Base-by-base conservation (phyloP, 1,140 invertebrate genomes). In the Dreissena polymorpha region DNA sequence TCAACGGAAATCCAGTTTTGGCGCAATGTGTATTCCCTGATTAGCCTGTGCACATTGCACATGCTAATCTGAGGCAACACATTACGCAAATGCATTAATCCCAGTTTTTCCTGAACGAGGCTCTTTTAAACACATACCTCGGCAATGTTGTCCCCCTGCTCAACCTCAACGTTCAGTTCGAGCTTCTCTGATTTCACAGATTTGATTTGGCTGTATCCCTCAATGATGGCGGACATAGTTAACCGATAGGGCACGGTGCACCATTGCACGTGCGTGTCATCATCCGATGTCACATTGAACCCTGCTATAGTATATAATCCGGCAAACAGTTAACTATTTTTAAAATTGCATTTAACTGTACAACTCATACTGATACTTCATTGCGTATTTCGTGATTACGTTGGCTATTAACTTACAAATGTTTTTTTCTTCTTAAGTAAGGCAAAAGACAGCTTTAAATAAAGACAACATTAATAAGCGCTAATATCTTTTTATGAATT, bases 191-290 rank as follows among this genome's bases (percentile, higher is more conserved):
- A 80, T 2, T 18, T 51, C 10, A 72, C 78, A 72, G 67, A 50
- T 6, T 6, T 64, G 50, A 80, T 68, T 21, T 23, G 55, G n/a
- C 60, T 51, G 55, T 80, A 80, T 23, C 78, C 78, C 39, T 64
- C 16, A 25, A 80, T 57, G 23, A 25, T 80, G 10, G 57, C 69
- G 1, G 55, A 64, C 68, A 80, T 64, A 8, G n/a, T 50, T 18
- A 83, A 74, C 14, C 29, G 29, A 64, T 83, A 83, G 21, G 71
- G 71, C 64, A 74, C 57, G 14, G 64, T 23, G 51, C 53, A 55
- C 13, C 71, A 65, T 23, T 60, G 71, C n/a, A 83, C 63, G 29
- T 74, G 74, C 7, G 57, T 68, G 13, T 70, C 80, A 18, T 65
- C 80, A 25, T 74, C 64, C 25, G 72, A 63, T 14, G 71, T 12